Evolutionary conservation across 2,797 vertebrate species (phyloP).

Genomic region (Anguilla anguilla): DNA sequence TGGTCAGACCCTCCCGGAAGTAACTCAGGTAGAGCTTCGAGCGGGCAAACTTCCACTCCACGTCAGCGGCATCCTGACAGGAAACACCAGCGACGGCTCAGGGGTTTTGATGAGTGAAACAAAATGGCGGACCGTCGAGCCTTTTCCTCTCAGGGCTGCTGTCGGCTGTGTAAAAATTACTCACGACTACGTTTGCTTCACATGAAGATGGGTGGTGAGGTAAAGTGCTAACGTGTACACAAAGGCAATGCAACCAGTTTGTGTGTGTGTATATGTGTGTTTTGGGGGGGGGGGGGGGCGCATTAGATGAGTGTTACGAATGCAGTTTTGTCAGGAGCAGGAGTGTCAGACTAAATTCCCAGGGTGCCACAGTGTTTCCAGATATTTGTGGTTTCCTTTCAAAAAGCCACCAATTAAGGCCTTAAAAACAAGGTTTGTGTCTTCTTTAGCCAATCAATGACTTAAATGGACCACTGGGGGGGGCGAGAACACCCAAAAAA

Average conservation of each 20-base stretch:
- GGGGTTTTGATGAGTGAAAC: background rate
- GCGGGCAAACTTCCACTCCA: conserved; percentile 90
- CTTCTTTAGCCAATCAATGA: background rate
- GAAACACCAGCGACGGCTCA: background rate
- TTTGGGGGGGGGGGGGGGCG: too few species aligned
- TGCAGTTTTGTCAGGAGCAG: background rate
- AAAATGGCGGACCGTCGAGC: background rate
- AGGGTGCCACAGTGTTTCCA: too few species aligned
- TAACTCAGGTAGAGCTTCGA: conserved; percentile 89
- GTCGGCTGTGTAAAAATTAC: background rate
- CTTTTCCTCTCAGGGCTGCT: background rate
- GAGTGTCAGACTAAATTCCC: too few species aligned
- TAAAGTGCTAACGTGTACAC: background rate
- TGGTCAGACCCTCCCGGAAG: conserved; percentile 87
- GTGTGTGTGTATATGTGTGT: too few species aligned
- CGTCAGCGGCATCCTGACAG: conserved; percentile 83
- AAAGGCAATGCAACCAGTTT: background rate
- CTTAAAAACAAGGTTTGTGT: background rate
- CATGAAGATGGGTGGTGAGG: background rate
- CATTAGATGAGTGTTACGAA: background rate
- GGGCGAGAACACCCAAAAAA: background rate
- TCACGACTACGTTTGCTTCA: background rate
- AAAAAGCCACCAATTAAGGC: background rate
- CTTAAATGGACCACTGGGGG: background rate
- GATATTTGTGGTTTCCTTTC: background rate